These are phyloP conservation scores for Drosophila neoperkinsi DNA, from an alignment of 2,888 invertebrate species.

Conservation along the genomic window DNA sequence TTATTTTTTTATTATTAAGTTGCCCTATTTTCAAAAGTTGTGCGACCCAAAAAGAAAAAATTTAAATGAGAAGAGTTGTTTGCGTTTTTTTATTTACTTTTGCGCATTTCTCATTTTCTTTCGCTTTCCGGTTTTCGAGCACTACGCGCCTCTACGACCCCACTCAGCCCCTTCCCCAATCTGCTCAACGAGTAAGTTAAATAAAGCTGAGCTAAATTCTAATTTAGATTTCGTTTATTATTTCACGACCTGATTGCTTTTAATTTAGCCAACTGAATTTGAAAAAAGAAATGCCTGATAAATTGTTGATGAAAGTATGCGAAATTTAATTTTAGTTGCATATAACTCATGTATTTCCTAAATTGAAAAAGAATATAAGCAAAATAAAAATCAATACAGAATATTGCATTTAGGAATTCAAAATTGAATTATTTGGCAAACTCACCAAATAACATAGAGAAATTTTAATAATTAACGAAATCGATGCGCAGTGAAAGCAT, in stretches of 20 bases:
- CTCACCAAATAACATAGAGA: neutral
- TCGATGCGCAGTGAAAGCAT: neutral
- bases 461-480: neutral
- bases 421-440: neutral
- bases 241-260: constrained; percentile 34
- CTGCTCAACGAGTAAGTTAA: constrained; percentile 32
- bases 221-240: constrained; percentile 67
- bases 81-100: constrained; percentile 48
- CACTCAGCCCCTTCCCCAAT: neutral
- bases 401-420: too few relatives aligned
- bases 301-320: neutral
- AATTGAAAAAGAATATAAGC: neutral
- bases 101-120: constrained; percentile 69
- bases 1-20: constrained; percentile 38
- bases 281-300: neutral
- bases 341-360: neutral
- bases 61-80: constrained; percentile 38
- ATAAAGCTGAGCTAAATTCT: constrained; percentile 50
- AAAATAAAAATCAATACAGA: neutral
- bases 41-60: constrained; percentile 31
- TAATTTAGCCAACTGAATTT: constrained; percentile 6
- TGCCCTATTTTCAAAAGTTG: constrained; percentile 56
- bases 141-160: constrained; percentile 22
- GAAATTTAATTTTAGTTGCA: neutral
- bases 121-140: constrained; percentile 32